Evolutionary conservation across 2,888 invertebrate species (phyloP), one percentile per base, ranked within the genome.

Genomic region (Halictus quadricinctus): DNA sequence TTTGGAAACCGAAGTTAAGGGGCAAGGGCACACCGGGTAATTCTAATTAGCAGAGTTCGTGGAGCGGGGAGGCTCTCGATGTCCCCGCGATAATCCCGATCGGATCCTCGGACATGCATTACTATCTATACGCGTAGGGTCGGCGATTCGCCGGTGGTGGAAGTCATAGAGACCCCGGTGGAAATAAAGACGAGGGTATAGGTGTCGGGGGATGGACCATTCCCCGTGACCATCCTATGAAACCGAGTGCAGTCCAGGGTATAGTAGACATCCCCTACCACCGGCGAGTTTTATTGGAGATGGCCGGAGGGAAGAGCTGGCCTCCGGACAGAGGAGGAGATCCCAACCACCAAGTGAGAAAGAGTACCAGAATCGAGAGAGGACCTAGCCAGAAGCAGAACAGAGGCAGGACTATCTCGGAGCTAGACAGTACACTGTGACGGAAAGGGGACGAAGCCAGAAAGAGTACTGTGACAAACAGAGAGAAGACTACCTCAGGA

Each of bases 151-250:
- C 84, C 43, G 80, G 76, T 50, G 72, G 41, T 81, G 80, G 86
- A 87, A 89, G 87, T 88, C 89, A 80, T 89, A 85, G 88, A 90
- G 88, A 87, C 87, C 88, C 88, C 89, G 90, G 84, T 88, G 90
- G 92, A 93, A 92, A 94, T 93, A 93, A 93, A 93, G 93, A 93
- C 92, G 91, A 93, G 92, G 88, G 92, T 93, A 93, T 94, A 91
- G 93, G 92, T 93, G 93, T 92, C 93, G 90, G 90, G 93, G 93
- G 93, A 93, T 93, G 92, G 90, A 85, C 93, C 92, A 92, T 93
- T 94, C 91, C 84, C 90, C 91, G 91, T 92, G 92, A 92, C 92
- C 93, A 92, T 94, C 92, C 92, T 89, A 92, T 92, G 93, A 93
- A 93, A 91, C 91, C 88, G 91, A 94, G 92, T 93, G 93, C 92